phyloP scores from a whole-genome alignment of 2,888 invertebrate genomes.

The Leucophenga maculata region DNA sequence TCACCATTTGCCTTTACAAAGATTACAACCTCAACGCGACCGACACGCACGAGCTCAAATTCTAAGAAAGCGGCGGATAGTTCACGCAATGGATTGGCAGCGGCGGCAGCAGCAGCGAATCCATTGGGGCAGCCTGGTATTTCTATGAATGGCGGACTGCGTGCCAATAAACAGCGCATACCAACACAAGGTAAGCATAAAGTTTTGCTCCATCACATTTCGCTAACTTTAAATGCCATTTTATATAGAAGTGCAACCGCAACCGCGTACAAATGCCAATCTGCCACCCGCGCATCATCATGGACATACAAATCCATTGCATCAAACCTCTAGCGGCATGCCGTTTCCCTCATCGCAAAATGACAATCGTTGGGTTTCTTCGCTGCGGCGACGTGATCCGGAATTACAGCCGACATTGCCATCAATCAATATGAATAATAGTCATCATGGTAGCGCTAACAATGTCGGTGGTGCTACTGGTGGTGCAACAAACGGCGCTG shows the following conservation, averaged over 20 bases:
- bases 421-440: conserved; percentile 73
- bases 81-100: conserved; percentile 9
- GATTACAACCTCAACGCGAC: conserved; percentile 75
- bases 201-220: conserved; percentile 22
- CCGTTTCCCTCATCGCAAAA: conserved; percentile 72
- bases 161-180: conserved; percentile 65
- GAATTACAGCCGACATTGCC: conserved; percentile 79
- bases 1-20: conserved; percentile 80
- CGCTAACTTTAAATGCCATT: too few species aligned
- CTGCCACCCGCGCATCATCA: conserved; percentile 38
- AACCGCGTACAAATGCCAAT: conserved; percentile 66
- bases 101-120: conserved; percentile 22
- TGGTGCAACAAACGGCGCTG: conserved; percentile 56
- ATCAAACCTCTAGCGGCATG: conserved; percentile 39
- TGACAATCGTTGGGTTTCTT: conserved; percentile 80
- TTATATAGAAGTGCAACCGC: conserved; percentile 71
- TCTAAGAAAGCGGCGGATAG: conserved; percentile 55
- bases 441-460: conserved; percentile 69
- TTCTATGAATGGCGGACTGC: conserved; percentile 53
- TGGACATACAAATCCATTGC: conserved; percentile 22
- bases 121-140: conserved; percentile 34
- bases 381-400: conserved; percentile 78
- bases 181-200: conserved; percentile 70
- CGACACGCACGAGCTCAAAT: conserved; percentile 54
- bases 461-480: conserved; percentile 73